Base-by-base conservation (phyloP, 1,140 invertebrate genomes). In the Bacillus rossius region DNA sequence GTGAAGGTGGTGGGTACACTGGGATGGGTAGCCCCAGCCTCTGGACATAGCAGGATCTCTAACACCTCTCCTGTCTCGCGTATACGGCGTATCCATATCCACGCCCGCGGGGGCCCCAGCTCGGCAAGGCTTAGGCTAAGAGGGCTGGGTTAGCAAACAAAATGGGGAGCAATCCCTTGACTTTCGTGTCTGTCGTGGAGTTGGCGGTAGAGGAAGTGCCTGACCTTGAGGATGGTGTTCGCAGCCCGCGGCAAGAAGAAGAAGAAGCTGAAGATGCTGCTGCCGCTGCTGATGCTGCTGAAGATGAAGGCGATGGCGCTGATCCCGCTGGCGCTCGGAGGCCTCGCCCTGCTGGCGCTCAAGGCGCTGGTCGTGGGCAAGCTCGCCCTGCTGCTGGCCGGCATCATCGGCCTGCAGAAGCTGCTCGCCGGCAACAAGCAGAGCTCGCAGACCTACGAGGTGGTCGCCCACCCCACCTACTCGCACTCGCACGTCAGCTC, bases 301-400 rank as follows among this genome's bases (percentile, higher is more conserved):
- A 88, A 89, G 69, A 70, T 91, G 69, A 92, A 92, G 77, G 86
- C 87, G 57, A 86, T 85, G 54, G 82, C 85, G 17, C 77, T 91
- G 23, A 84, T 89, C 64, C 88, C 88, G 17, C 75, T 91, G 56
- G 82, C 84, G 60, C 78, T 92, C 13, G 89, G 87, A 60, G 85
- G 82, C 67, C 79, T 91, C 52, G 89, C 86, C 8, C 77, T 91
- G n/a, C 77, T 90, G 26, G 88, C 88, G 5, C 85, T 90, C 77
- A 92, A 92, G 76, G 89, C 89, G 16, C 77, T 92, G 50, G 76
- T 91, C 45, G 80, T 91, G 62, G 87, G 87, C 69, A 92, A 92
- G 75, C 79, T 91, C 57, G 86, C 89, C 8, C 79, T 92, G 8
- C 79, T 90, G 41, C 79, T 91, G 53, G 83, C 86, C 60, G 81